A percentile compares a stretch with the other conserved stretches of the same genome.
Conservation (phyloP, 2,113 vertebrate genomes). For the Procapra przewalskii region DNA sequence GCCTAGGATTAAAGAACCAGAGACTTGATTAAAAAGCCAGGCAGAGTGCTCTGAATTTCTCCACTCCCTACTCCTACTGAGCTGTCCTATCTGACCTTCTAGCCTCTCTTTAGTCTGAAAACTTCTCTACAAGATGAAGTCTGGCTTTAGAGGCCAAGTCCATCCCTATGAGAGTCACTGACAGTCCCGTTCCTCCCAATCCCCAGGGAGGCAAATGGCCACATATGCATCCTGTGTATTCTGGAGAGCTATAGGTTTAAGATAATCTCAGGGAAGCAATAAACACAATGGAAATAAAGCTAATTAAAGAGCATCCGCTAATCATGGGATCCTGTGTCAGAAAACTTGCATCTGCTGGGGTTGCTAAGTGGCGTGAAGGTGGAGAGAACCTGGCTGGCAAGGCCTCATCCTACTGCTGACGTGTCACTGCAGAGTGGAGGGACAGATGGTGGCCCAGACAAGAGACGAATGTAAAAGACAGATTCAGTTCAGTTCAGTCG, state of each 20-base stretch:
- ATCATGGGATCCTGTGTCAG: constrained; percentile 8
- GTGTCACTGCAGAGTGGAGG: not conserved
- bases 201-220: not conserved
- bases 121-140: not conserved
- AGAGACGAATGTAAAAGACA: not conserved
- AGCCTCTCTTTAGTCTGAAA: not conserved
- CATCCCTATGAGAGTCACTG: not conserved
- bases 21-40: not conserved
- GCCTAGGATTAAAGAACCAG: not conserved
- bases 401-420: not conserved
- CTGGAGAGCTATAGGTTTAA: not conserved
- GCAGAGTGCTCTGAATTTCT: not conserved
- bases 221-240: not conserved
- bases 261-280: constrained; percentile 32
- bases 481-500: not conserved
- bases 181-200: not conserved
- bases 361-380: constrained; percentile 15
- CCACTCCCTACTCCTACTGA: not conserved
- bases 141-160: not conserved
- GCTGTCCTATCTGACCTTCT: not conserved
- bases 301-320: constrained; percentile 52
- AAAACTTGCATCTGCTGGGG: constrained; percentile 22
- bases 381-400: not conserved
- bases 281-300: not conserved
- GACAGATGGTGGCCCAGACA: constrained; percentile 47